Evolutionary conservation across 2,888 invertebrate genomes (phyloP).

Genomic region (Cordilura impudica): DNA sequence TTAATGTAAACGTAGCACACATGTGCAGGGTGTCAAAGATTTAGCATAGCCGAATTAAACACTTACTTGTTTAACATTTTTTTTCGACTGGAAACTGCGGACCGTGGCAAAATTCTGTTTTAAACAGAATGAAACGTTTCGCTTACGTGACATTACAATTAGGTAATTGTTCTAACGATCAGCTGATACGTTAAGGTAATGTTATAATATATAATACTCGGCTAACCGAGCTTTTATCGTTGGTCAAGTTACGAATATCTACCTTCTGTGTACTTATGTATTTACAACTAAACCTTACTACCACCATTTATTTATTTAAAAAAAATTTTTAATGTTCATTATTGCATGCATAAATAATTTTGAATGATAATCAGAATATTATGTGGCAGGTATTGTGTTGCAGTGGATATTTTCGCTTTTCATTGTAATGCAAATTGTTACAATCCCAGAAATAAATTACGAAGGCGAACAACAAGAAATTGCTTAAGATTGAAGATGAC

Average conservation of each 20-base stretch:
- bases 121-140: too few relatives aligned
- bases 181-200: too few relatives aligned
- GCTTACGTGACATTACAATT: too few relatives aligned
- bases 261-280: not conserved
- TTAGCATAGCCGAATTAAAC: too few relatives aligned
- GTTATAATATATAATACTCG: too few relatives aligned
- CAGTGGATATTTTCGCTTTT: slow-evolving; percentile 45
- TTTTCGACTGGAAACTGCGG: too few relatives aligned
- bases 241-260: slow-evolving; percentile 10
- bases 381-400: slow-evolving; percentile 24
- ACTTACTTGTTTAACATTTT: too few relatives aligned
- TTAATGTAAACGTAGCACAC: too few relatives aligned
- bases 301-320: not conserved
- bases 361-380: slow-evolving; percentile 51
- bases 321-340: not conserved
- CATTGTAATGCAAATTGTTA: slow-evolving; percentile 55
- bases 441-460: slow-evolving; percentile 22
- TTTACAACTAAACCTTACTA: not conserved
- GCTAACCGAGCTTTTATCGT: not conserved
- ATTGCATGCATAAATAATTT: slow-evolving; percentile 18
- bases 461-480: slow-evolving; percentile 13
- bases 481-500: slow-evolving; percentile 43
- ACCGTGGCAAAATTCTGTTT: too few relatives aligned
- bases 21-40: too few relatives aligned
- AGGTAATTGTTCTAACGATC: too few relatives aligned